Evolutionary conservation across 2,888 invertebrate species (phyloP).

Genomic region (Cheilosia variabilis): DNA sequence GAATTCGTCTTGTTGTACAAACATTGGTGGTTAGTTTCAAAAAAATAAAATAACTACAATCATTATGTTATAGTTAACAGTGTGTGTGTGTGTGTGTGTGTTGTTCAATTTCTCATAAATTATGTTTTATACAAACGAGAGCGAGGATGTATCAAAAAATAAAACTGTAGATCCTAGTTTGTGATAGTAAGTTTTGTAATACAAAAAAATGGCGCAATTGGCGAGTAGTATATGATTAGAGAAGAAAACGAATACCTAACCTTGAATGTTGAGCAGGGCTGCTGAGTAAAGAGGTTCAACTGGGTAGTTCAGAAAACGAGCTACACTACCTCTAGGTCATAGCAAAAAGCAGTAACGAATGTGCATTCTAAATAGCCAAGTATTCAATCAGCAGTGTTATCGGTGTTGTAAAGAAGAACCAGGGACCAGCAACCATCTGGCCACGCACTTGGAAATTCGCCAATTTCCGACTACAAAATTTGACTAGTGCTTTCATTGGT

Average conservation of each 20-base stretch:
- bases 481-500: too few relatives aligned
- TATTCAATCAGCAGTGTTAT: too few relatives aligned
- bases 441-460: too few relatives aligned
- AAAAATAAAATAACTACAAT: conserved; percentile 10
- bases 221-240: neutral
- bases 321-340: too few relatives aligned
- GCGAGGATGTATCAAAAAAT: conserved; percentile 54
- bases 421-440: too few relatives aligned
- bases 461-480: too few relatives aligned
- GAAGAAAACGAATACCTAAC: neutral
- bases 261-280: too few relatives aligned
- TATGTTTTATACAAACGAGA: conserved; percentile 36
- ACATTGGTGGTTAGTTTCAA: conserved; percentile 57
- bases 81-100: neutral
- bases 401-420: too few relatives aligned
- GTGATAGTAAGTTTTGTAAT: conserved; percentile 31
- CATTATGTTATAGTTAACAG: conserved; percentile 1
- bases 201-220: conserved; percentile 13
- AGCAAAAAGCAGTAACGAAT: too few relatives aligned
- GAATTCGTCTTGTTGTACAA: conserved; percentile 54
- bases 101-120: conserved; percentile 26
- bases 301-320: too few relatives aligned
- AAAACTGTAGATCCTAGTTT: conserved; percentile 48
- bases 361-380: too few relatives aligned
- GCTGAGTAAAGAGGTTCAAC: too few relatives aligned